Evolutionary conservation across 1,140 invertebrate species (phyloP).

Genomic region (Cheumatopsyche charites): DNA sequence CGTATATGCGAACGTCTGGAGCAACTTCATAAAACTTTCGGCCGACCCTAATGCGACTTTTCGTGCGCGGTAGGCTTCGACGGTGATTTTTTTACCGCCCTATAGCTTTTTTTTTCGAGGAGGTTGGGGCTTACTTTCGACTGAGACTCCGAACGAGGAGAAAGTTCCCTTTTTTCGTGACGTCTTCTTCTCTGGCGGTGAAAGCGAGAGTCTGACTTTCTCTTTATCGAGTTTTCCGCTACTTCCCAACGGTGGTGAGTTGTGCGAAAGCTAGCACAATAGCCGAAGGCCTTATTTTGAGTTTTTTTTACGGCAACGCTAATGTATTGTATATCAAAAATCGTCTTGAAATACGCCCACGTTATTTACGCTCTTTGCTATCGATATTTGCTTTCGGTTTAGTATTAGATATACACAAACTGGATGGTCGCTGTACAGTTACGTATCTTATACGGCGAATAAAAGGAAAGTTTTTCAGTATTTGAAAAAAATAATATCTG

Average conservation of each 20-base stretch:
- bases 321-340: too few species aligned
- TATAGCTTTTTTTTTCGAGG: background rate
- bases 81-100: constrained; percentile 9
- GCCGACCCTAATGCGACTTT: constrained; percentile 10
- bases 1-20: background rate
- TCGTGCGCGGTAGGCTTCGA: constrained; percentile 5
- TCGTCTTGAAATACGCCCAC: too few species aligned
- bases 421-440: too few species aligned
- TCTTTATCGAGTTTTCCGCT: constrained; percentile 5
- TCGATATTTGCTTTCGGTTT: too few species aligned
- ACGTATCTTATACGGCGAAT: too few species aligned
- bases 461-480: too few species aligned
- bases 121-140: background rate
- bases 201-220: constrained; percentile 18
- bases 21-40: constrained; percentile 16
- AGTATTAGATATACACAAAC: too few species aligned
- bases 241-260: background rate
- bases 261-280: background rate
- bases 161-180: constrained; percentile 18
- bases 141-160: background rate
- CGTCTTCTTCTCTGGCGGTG: background rate
- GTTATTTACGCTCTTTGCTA: too few species aligned
- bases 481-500: too few species aligned
- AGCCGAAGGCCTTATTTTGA: background rate
- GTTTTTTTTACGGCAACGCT: too few species aligned